Percentiles rank a stretch among this genome's conserved stretches.
Evolutionary conservation across 2,888 invertebrate species (phyloP).

Genomic region (Brachyopa scutellaris): DNA sequence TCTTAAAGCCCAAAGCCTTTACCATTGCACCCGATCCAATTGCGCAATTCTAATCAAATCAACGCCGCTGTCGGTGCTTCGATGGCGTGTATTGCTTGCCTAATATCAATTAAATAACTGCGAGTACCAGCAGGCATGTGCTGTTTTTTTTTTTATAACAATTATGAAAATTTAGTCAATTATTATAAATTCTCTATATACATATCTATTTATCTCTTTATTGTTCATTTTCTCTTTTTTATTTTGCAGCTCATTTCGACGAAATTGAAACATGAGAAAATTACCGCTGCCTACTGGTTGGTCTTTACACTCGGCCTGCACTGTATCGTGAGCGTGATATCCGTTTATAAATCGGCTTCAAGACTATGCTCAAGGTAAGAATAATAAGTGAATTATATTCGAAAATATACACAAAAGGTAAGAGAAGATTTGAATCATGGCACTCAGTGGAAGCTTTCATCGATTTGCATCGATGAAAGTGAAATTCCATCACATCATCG

Average conservation of each 20-base stretch:
- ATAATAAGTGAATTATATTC: not conserved
- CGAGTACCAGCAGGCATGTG: too few species aligned
- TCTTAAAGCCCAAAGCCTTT: slow-evolving; percentile 31
- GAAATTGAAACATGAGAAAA: slow-evolving; percentile 77
- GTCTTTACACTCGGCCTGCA: slow-evolving; percentile 80
- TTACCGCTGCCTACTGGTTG: slow-evolving; percentile 80
- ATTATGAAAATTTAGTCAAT: not conserved
- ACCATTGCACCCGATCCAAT: slow-evolving; percentile 19
- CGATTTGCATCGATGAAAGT: slow-evolving; percentile 63
- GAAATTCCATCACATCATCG: slow-evolving; percentile 37
- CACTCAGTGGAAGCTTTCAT: slow-evolving; percentile 38
- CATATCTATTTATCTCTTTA: not conserved
- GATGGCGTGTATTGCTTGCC: not conserved
- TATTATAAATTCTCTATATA: not conserved
- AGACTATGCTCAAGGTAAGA: slow-evolving; percentile 81
- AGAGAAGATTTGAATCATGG: not conserved
- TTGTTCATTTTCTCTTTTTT: slow-evolving; percentile 30
- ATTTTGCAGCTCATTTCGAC: slow-evolving; percentile 77
- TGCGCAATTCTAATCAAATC: slow-evolving; percentile 29
- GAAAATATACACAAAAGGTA: not conserved
- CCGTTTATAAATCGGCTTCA: slow-evolving; percentile 80
- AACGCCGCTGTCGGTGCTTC: not conserved
- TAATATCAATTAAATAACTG: not conserved
- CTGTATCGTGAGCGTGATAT: slow-evolving; percentile 80
- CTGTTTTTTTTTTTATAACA: too few species aligned